phyloP scores from a whole-genome alignment of 2,888 invertebrate species.

The Omphaloscelis lunosa region DNA sequence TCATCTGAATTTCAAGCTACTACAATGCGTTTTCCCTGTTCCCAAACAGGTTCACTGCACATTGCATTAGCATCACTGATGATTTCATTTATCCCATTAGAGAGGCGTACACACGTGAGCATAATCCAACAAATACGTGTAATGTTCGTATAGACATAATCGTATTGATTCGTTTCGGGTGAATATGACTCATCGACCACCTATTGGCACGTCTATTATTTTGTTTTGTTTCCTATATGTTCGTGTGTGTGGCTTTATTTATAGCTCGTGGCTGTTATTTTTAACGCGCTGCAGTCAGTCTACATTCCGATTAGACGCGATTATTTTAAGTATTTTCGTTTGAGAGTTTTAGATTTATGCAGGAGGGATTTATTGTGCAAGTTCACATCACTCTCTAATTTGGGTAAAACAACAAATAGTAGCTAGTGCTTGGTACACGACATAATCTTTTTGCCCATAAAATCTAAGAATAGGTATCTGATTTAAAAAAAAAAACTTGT shows the following conservation, averaged over 20 bases:
- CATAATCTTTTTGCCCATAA: background rate
- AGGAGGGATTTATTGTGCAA: background rate
- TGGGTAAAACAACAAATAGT: background rate
- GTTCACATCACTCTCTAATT: background rate
- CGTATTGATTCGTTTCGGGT: slow-evolving; percentile 58
- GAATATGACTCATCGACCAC: slow-evolving; percentile 71
- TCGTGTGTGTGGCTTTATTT: slow-evolving; percentile 55
- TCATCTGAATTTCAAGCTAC: background rate
- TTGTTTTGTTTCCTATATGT: slow-evolving; percentile 58
- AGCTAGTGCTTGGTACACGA: background rate
- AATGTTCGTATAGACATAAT: slow-evolving; percentile 35
- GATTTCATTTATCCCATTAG: slow-evolving; percentile 12
- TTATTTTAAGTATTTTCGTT: slow-evolving; percentile 37
- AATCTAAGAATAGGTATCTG: background rate
- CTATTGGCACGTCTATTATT: slow-evolving; percentile 73
- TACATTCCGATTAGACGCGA: slow-evolving; percentile 52
- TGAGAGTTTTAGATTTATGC: slow-evolving; percentile 8
- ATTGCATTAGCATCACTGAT: slow-evolving; percentile 18
- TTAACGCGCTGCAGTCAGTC: slow-evolving; percentile 59
- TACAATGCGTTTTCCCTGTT: background rate
- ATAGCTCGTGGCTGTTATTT: slow-evolving; percentile 60
- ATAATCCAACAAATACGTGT: slow-evolving; percentile 19
- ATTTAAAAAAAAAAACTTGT: background rate
- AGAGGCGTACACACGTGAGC: slow-evolving; percentile 5
- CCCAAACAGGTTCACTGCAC: background rate